These are phyloP conservation scores for Hassar affinis DNA, from an alignment of 2,113 vertebrate genomes.

Conservation along the genomic window DNA sequence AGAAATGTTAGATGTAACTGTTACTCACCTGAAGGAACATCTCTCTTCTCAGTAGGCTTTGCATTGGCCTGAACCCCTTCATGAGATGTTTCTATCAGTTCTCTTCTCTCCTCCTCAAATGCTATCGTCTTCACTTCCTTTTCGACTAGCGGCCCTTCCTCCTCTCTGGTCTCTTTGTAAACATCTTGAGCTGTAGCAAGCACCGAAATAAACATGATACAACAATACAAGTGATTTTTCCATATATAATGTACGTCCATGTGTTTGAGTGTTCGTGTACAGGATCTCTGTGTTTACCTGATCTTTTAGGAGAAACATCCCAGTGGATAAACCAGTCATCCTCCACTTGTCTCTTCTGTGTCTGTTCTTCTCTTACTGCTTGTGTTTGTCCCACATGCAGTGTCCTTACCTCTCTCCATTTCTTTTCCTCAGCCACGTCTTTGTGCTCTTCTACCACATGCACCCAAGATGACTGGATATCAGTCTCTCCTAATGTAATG, in stretches of 20 bases:
- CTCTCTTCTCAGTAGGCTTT: background rate
- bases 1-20: background rate
- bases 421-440: slow-evolving; percentile 24
- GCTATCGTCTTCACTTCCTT: slow-evolving; percentile 2
- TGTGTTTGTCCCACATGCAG: slow-evolving; percentile 40
- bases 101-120: slow-evolving; percentile 1
- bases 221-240: background rate
- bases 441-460: background rate
- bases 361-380: slow-evolving; percentile 21
- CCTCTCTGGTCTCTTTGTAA: slow-evolving; percentile 18
- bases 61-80: background rate
- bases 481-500: background rate
- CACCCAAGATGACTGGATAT: background rate
- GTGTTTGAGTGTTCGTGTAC: background rate
- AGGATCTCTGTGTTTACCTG: slow-evolving; percentile 56
- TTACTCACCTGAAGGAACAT: slow-evolving; percentile 29
- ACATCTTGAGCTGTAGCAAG: background rate
- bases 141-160: background rate
- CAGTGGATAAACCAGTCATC: slow-evolving; percentile 63
- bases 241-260: background rate
- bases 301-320: slow-evolving; percentile 54
- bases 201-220: background rate
- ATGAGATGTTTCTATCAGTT: slow-evolving; percentile 7
- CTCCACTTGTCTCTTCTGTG: slow-evolving; percentile 54
- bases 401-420: slow-evolving; percentile 46